Percentiles rank a stretch among this genome's conserved stretches.
phyloP scores from a whole-genome alignment of 1,140 invertebrate species.

The Ectropis grisescens region DNA sequence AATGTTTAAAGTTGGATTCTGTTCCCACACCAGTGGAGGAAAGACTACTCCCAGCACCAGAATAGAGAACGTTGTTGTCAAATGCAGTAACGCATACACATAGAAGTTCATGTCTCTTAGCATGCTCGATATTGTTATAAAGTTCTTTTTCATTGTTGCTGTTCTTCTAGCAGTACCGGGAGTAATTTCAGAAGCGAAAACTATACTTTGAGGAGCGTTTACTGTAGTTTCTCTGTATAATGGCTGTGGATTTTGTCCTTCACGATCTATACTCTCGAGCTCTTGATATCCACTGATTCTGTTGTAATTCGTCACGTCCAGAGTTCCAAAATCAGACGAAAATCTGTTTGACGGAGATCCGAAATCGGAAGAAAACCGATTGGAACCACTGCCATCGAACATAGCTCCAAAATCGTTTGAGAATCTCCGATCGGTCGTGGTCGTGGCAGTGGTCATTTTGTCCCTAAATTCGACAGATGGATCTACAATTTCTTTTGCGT shows the following conservation, averaged over 20 bases:
- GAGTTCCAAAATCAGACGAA: conserved; percentile 42
- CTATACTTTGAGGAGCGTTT: conserved; percentile 31
- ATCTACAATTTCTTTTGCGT: conserved; percentile 49
- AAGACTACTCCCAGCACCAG: conserved; percentile 47
- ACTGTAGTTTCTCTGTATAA: conserved; percentile 63
- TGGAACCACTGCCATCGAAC: conserved; percentile 17
- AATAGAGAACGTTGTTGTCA: conserved; percentile 50
- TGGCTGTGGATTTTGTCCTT: conserved; percentile 38
- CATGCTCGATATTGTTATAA: conserved; percentile 51
- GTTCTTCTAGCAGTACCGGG: conserved; percentile 50
- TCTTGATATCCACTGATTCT: conserved; percentile 44
- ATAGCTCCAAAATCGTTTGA: conserved; percentile 41
- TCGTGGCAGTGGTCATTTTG: conserved; percentile 20
- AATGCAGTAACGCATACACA: conserved; percentile 47
- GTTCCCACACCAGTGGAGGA: conserved; percentile 48
- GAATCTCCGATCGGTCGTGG: conserved; percentile 24
- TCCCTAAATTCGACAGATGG: conserved; percentile 38
- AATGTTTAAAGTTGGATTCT: conserved; percentile 50
- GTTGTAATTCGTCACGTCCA: conserved; percentile 30
- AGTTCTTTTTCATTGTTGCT: conserved; percentile 53
- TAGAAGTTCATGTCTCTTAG: conserved; percentile 60
- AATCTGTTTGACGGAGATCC: conserved; percentile 33
- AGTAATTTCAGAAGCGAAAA: conserved; percentile 38
- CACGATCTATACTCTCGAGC: conserved; percentile 44
- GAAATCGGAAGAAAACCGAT: conserved; percentile 47